These are phyloP conservation scores for Ephialtes manifestator DNA, from an alignment of 2,888 invertebrate species.

Conservation along the genomic window DNA sequence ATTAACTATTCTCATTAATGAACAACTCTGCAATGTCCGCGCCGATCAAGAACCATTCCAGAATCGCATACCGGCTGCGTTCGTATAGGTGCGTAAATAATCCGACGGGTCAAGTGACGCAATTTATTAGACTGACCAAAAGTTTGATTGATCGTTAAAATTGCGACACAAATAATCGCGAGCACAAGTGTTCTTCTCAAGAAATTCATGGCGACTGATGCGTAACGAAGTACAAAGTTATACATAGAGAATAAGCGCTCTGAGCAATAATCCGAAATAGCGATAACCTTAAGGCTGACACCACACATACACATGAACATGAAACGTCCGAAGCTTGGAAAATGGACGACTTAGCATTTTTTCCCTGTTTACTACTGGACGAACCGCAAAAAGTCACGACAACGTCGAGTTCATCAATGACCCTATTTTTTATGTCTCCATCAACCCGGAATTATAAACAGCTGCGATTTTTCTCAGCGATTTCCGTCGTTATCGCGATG, in stretches of 20 bases:
- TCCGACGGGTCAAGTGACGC: neutral
- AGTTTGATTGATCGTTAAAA: neutral
- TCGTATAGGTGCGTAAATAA: neutral
- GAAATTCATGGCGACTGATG: conserved; percentile 40
- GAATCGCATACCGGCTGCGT: neutral
- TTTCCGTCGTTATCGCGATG: conserved; percentile 56
- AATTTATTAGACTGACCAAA: no score
- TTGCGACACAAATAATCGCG: conserved; percentile 28
- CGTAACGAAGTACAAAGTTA: conserved; percentile 51
- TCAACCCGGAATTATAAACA: conserved; percentile 65
- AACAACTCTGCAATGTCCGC: conserved; percentile 32
- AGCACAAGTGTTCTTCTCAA: conserved; percentile 29
- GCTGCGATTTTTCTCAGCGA: conserved; percentile 53
- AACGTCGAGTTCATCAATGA: conserved; percentile 47
- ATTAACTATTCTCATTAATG: conserved; percentile 2
- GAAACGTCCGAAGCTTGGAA: conserved; percentile 8
- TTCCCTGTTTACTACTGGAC: neutral
- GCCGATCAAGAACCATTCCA: conserved; percentile 20
- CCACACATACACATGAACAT: neutral
- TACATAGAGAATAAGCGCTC: conserved; percentile 5
- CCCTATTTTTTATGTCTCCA: conserved; percentile 36
- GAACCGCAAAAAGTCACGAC: conserved; percentile 9
- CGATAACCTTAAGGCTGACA: conserved; percentile 51
- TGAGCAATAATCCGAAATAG: conserved; percentile 3
- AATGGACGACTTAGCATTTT: neutral